Base-by-base conservation (phyloP, 2,888 invertebrate species). In the Melipona bicolor region DNA sequence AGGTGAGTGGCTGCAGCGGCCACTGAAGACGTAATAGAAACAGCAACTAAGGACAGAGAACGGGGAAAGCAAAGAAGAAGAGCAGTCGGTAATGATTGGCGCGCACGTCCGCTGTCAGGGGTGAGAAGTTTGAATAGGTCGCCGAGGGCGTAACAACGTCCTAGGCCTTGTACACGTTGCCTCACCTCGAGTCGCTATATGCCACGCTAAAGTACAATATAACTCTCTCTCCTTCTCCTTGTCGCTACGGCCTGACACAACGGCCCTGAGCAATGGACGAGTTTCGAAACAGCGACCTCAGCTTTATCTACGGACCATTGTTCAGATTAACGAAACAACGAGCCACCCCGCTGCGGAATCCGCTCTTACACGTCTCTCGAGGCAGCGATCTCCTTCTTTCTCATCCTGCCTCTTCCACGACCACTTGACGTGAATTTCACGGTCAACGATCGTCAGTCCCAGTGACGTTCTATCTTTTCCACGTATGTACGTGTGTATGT, bases 271-370 rank as follows among this genome's bases (percentile, higher is more conserved):
- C 84, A 84, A 78, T 81, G 77, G 74, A 71, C 85, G 84, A 84
- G 84, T 87, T 85, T 71, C 82, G 86, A 89, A 85, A 81, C 67
- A 80, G 75, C 84, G 79, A 76, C 71, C 83, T 36, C 65, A 78
- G 87, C 85, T 88, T 90, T 90, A 90, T 90, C 89, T 83, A 84
- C 81, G 74, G 50, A 73, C 81, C 77, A 80, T 70, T 75, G 70
- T 76, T 61, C 77, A 85, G 87, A 88, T 90, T 90, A 87, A 84
- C 87, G 85, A 88, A 88, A 90, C 87, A 88, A 90, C 87, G 87
- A 82, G 74, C 65, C 24, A 67, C 68, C 81, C 15, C 21, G 64
- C 69, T 69, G 50, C 61, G 84, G 59, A 81, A 87, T 59, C 69
- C 32, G 77, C 27, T 70, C 62, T 76, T 84, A 72, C 36, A 49